Base-by-base conservation (phyloP, 2,113 vertebrate genomes). In the Alligator sinensis region DNA sequence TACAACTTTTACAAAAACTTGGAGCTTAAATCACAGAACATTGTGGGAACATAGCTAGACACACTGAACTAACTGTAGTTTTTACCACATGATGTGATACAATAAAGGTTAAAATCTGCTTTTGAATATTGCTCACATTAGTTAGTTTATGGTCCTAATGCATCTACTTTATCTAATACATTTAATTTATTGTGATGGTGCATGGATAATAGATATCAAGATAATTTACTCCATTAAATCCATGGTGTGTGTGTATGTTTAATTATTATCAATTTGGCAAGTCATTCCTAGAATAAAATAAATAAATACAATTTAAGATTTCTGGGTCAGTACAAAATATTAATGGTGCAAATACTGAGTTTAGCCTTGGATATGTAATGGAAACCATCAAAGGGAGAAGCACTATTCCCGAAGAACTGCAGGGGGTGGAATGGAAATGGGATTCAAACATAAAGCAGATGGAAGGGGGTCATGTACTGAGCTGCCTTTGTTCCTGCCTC, bases 151-250 rank as follows among this genome's bases (percentile, higher is more conserved):
- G 88, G 68, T 11, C 54, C 91, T 54, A 55, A 77, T 94, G 70
- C 68, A 84, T 57, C 83, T 30, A 84, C 27, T 93, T 92, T 84
- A 34, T 80, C 66, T 95, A 93, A 93, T 91, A 88, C 95, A 74
- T 83, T 93, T 60, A 55, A 93, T 61, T 84, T 94, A 94, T 87
- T 97, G 97, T 92, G 77, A 90, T 64, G 76, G 78, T 66, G 22
- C 70, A 77, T 47, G 81, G 54, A 94, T 6, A 62, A 91, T 80
- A 10, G 16, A 89, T 96, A 96, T 70, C 47, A 88, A 94, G 62
- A 95, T 82, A 95, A 94, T 89, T 94, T 86, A 91, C 54, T 93
- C 64, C 64, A 70, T 62, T 61, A 4, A 2, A 92, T 22, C 30
- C 94, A 47, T 47, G 87, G 79, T 92, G 68, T 24, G 93, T 94